Evolutionary conservation across 2,113 vertebrate species (phyloP).

Genomic region (Electrona antarctica): DNA sequence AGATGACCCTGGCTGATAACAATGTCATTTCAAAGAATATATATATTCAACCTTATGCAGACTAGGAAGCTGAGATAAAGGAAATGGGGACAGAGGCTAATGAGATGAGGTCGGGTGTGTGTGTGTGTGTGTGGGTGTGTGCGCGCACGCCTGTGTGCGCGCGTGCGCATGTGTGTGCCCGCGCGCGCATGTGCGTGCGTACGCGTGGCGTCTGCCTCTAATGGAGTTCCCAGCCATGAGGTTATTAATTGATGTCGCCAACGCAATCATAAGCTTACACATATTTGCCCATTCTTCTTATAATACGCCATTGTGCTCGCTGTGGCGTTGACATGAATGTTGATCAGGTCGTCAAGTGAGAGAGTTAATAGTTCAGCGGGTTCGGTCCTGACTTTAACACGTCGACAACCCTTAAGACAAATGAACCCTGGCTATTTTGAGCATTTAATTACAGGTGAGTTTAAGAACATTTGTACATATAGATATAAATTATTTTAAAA

Average conservation of each 20-base stretch:
- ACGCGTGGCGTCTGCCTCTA: not conserved
- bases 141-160: not conserved
- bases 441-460: no score
- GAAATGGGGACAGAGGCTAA: conserved; percentile 70
- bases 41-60: conserved; percentile 67
- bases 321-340: conserved; percentile 47
- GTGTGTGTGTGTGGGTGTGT: conserved; percentile 9
- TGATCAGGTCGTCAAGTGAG: conserved; percentile 38
- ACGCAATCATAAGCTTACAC: conserved; percentile 49
- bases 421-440: no score
- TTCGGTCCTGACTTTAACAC: conserved; percentile 33
- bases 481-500: no score
- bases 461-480: no score
- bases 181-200: not conserved
- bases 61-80: conserved; percentile 66
- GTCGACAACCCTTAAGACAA: conserved; percentile 23
- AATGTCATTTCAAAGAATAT: conserved; percentile 69
- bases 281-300: conserved; percentile 34
- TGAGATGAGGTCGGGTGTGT: conserved; percentile 58
- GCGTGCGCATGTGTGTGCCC: not conserved
- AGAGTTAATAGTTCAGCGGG: conserved; percentile 46
- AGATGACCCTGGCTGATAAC: conserved; percentile 71
- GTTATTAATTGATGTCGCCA: conserved; percentile 67
- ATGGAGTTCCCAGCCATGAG: conserved; percentile 56
- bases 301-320: conserved; percentile 13